Conservation (phyloP, 2,888 invertebrate genomes). For the Molanna angustata region DNA sequence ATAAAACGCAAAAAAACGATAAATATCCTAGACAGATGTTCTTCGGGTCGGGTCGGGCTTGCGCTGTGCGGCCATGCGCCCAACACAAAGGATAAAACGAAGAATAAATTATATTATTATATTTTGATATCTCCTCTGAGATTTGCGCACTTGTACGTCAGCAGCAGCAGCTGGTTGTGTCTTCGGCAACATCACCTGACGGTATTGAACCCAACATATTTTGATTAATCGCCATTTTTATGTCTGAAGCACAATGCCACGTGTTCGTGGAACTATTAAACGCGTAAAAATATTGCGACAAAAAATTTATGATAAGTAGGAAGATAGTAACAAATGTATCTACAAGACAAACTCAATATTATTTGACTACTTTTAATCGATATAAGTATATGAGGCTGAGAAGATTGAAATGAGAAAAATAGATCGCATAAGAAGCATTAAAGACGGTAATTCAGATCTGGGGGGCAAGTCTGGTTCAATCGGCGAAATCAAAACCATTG, state of each 20-base stretch:
- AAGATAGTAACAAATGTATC: too few relatives aligned
- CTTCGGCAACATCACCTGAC: neutral
- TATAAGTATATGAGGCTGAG: too few relatives aligned
- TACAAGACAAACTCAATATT: too few relatives aligned
- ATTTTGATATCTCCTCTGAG: conserved; percentile 10
- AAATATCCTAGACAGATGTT: conserved; percentile 15
- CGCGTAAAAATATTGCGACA: too few relatives aligned
- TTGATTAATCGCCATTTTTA: neutral
- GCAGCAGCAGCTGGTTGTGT: conserved; percentile 3
- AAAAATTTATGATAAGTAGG: too few relatives aligned
- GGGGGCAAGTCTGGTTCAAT: too few relatives aligned
- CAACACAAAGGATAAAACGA: conserved; percentile 6
- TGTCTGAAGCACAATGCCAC: neutral
- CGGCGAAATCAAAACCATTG: too few relatives aligned
- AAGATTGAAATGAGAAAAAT: too few relatives aligned
- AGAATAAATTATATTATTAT: conserved; percentile 10
- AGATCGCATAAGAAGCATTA: too few relatives aligned
- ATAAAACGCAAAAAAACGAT: conserved; percentile 10
- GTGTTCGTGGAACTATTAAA: neutral
- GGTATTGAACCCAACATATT: neutral
- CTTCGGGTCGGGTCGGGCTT: conserved; percentile 1
- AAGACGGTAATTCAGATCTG: too few relatives aligned
- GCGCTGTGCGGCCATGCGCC: conserved; percentile 13
- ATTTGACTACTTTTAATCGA: too few relatives aligned
- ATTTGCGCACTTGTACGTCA: neutral